Conservation (phyloP, 2,797 vertebrate species). For the Dryobates pubescens region DNA sequence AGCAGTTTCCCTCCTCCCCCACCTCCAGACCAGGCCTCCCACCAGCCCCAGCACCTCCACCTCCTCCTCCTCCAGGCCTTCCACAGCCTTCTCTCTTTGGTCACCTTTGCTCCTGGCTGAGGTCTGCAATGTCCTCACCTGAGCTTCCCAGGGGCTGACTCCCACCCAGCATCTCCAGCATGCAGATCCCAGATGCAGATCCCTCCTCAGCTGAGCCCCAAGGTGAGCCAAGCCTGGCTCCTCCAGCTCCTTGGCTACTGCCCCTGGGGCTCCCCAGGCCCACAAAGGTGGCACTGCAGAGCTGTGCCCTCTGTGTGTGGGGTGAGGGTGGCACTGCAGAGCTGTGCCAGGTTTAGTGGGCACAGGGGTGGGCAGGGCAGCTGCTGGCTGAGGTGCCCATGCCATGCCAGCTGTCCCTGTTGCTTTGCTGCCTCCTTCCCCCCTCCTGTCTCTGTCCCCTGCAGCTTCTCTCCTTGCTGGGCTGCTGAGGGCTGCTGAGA, state of each 20-base stretch:
- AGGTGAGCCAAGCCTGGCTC: no score
- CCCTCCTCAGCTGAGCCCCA: no score
- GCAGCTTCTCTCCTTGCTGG: conserved; percentile 1
- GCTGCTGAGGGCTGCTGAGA: not conserved
- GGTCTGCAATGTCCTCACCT: not conserved
- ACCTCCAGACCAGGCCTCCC: not conserved
- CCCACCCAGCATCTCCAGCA: no score
- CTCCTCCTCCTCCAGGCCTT: not conserved
- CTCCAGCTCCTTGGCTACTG: no score
- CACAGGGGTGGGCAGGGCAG: not conserved
- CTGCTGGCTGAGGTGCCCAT: rapidly evolving
- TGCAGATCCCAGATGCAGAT: no score
- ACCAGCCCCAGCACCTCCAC: rapidly evolving
- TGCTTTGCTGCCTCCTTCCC: not conserved
- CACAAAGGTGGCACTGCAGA: not conserved
- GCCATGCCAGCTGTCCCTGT: not conserved
- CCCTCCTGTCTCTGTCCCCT: not conserved
- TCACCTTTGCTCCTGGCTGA: not conserved
- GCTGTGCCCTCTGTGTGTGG: no score
- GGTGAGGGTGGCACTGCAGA: no score
- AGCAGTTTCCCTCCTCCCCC: not conserved
- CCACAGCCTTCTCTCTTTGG: not conserved
- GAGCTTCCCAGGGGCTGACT: not conserved
- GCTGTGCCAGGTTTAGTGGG: no score
- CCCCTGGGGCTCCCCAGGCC: no score